Evolutionary conservation across 2,888 invertebrate species (phyloP).

Genomic region (Acleris literana): DNA sequence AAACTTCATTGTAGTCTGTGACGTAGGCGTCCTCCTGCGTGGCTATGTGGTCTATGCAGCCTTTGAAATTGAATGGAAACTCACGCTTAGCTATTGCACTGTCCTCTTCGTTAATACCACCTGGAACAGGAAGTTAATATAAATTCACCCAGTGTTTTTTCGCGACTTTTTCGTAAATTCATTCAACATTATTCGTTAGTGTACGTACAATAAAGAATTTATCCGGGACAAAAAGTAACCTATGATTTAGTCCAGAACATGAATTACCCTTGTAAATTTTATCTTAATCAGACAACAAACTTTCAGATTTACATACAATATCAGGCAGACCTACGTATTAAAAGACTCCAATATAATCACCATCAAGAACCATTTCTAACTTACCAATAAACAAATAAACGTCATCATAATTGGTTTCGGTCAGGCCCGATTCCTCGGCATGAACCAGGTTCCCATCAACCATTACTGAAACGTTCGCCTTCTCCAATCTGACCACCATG

Average conservation of each 20-base stretch:
- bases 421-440: conserved; percentile 63
- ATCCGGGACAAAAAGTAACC: no score
- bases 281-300: no score
- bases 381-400: conserved; percentile 69
- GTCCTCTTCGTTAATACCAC: conserved; percentile 80
- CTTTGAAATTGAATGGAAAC: conserved; percentile 83
- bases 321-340: no score
- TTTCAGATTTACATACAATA: no score
- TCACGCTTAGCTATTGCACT: conserved; percentile 69
- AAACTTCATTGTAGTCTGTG: conserved; percentile 65
- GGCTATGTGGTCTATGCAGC: conserved; percentile 84
- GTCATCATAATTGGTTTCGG: conserved; percentile 52
- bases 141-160: not conserved
- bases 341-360: no score
- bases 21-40: conserved; percentile 60
- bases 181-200: no score
- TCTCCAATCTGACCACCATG: conserved; percentile 72
- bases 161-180: no score
- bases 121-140: conserved; percentile 53
- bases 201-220: no score
- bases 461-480: conserved; percentile 64
- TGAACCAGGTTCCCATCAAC: conserved; percentile 70
- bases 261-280: no score
- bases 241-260: no score
- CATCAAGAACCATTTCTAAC: conserved; percentile 21